Evolutionary conservation across 2,113 vertebrate genomes (phyloP).

Genomic region (Oenanthe oenanthe): DNA sequence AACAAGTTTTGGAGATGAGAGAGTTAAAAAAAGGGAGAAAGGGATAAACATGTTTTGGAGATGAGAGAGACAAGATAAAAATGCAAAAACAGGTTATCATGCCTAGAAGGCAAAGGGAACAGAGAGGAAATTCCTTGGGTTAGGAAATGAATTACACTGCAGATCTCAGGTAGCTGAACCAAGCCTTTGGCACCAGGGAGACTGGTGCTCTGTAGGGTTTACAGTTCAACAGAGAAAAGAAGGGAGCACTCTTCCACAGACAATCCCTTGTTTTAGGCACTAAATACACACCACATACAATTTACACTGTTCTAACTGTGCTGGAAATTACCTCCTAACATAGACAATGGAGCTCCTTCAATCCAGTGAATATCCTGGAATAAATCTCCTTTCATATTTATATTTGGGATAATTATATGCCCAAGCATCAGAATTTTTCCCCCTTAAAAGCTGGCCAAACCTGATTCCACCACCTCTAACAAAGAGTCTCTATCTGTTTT

Average conservation of each 20-base stretch:
- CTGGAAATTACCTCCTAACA: background rate
- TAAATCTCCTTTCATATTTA: background rate
- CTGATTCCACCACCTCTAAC: background rate
- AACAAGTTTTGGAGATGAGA: background rate
- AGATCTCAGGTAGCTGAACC: background rate
- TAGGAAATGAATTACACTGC: background rate
- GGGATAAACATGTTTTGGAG: background rate
- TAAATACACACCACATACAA: background rate
- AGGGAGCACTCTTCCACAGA: background rate
- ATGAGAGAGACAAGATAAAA: background rate
- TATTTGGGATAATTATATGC: background rate
- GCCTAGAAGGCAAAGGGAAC: background rate
- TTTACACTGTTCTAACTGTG: background rate
- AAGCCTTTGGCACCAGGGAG: background rate
- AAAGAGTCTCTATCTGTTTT: background rate
- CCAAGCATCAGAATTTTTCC: background rate
- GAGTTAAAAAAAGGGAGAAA: background rate
- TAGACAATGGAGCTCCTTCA: background rate
- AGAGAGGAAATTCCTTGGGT: background rate
- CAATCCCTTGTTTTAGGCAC: background rate
- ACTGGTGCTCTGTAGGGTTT: background rate
- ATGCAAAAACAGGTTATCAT: background rate
- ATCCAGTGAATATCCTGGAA: background rate
- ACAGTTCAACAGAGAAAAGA: background rate
- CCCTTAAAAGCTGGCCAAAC: background rate